Base-by-base conservation (phyloP, 1,140 invertebrate species). In the Drosophila rhopaloa region DNA sequence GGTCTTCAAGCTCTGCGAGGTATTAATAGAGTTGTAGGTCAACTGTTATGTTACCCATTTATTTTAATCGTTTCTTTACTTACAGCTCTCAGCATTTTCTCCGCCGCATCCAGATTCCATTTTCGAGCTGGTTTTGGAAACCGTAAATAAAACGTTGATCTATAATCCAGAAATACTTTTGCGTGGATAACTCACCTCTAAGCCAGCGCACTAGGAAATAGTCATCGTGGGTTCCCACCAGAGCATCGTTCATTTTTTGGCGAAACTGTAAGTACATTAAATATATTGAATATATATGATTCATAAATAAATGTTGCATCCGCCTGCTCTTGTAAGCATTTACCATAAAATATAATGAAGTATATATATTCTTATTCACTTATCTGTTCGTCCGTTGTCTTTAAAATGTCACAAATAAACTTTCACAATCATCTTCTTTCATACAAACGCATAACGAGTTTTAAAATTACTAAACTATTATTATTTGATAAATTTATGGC, bases 191-290 rank as follows among this genome's bases (percentile, higher is more conserved):
- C 82, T 93, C 94, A 97, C 97, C 97, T 94, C 95, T 93, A 0
- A 98, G 93, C 96, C 97, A 97, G 74, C 97, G 93, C 3, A 97
- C 85, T 14, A 97, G 93, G 92, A 95, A 97, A 71, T 95, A 94
- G 84, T 97, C 97, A 92, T 97, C 95, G 76, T 96, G 95, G 61
- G 96, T 94, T 2, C 95, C 94, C 70, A 95, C 94, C 61, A 95
- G 83, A 40, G 95, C 91, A 91, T 96, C 95, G 67, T 93, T 92
- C 16, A 97, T 94, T 71, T 92, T 95, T 41, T 95, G 93, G 57
- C 95, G 94, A 78, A 97, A 96, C 96, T 97, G 94, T n/a, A 74
- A 79, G 27, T 37, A 32, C 4, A 43, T 32, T 9, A 43, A 6
- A 40, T 7, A n/a, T 27, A 27, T 27, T 19, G 0, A 11, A 24